These are phyloP conservation scores for Cryptus viduatorius DNA, from an alignment of 2,888 invertebrate genomes.

Conservation along the genomic window DNA sequence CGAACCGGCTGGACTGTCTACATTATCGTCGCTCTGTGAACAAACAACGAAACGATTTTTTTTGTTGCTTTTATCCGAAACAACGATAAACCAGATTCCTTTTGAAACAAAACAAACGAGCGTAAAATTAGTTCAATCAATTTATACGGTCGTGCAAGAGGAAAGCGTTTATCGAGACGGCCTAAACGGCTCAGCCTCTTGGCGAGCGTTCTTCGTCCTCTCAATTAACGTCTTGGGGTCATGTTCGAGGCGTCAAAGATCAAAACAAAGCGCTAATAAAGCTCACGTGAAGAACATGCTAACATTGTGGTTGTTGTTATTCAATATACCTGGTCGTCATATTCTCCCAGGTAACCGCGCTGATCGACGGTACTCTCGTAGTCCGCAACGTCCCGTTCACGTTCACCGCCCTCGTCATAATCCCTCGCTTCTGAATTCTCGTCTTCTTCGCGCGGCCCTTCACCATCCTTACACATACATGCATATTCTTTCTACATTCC, in stretches of 20 bases:
- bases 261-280: conserved; percentile 62
- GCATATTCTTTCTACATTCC: conserved; percentile 82
- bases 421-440: conserved; percentile 82
- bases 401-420: conserved; percentile 79
- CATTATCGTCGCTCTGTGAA: conserved; percentile 88
- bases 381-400: conserved; percentile 76
- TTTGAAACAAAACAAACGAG: not conserved
- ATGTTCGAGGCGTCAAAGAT: conserved; percentile 23
- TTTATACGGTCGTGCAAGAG: not conserved
- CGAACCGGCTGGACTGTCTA: conserved; percentile 86
- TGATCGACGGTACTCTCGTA: conserved; percentile 79
- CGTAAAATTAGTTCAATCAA: not conserved
- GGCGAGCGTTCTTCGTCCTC: conserved; percentile 35
- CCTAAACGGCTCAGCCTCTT: not conserved
- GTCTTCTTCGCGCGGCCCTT: conserved; percentile 86
- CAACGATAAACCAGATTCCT: not conserved
- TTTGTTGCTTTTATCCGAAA: conserved; percentile 68
- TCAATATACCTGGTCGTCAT: conserved; percentile 82
- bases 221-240: conserved; percentile 41
- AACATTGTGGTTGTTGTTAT: conserved; percentile 36
- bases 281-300: conserved; percentile 53
- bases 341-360: conserved; percentile 81
- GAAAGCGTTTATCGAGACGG: not conserved
- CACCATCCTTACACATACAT: conserved; percentile 84
- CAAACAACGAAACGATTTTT: conserved; percentile 82